phyloP scores from a whole-genome alignment of 2,113 vertebrate species.

The Pyrgilauda ruficollis region DNA sequence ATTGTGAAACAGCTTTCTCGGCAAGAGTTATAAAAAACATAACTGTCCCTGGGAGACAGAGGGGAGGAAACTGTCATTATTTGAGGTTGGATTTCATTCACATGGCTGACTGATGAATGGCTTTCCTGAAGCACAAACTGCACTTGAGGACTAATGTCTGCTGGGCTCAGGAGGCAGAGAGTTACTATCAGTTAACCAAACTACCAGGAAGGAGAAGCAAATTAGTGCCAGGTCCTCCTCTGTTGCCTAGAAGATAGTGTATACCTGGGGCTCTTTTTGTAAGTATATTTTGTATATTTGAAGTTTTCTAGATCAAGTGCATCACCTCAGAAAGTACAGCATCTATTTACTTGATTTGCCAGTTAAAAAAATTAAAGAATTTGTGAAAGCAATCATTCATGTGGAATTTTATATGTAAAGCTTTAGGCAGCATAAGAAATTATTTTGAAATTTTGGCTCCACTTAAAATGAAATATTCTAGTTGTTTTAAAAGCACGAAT shows the following conservation, averaged over 20 bases:
- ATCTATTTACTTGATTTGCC: background rate
- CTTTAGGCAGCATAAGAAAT: background rate
- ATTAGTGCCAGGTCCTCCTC: background rate
- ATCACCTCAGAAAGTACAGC: background rate
- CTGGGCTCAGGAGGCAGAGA: background rate
- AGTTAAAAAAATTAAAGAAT: background rate
- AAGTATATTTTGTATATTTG: background rate
- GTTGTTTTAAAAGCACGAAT: background rate
- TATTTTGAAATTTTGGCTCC: background rate
- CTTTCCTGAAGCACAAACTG: constrained; percentile 6
- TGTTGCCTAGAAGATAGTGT: background rate
- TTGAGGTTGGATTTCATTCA: constrained; percentile 9
- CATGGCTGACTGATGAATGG: background rate
- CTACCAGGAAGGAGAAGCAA: background rate
- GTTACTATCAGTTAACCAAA: background rate
- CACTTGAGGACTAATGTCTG: background rate
- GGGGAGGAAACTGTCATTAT: background rate
- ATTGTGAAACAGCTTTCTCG: background rate
- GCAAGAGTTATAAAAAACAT: constrained; percentile 37
- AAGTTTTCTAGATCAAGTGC: background rate
- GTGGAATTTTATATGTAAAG: background rate
- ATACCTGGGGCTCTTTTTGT: background rate
- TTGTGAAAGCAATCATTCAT: background rate
- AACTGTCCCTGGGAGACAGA: constrained; percentile 14
- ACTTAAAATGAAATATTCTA: background rate